Evolutionary conservation across 2,797 vertebrate species (phyloP), one percentile per base, ranked within the genome.

Genomic region (Parauchenoglanis punctatus): DNA sequence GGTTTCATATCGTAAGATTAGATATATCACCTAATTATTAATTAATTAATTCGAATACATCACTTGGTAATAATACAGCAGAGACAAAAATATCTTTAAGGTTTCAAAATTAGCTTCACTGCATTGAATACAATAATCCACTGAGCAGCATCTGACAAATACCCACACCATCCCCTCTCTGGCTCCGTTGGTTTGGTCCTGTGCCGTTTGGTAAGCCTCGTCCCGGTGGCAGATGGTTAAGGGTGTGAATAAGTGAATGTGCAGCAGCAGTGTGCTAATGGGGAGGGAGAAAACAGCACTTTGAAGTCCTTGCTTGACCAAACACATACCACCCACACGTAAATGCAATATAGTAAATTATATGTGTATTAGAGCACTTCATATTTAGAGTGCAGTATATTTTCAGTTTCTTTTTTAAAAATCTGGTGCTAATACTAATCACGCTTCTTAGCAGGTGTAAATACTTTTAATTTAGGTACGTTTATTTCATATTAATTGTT

Each of bases 221-320:
- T 68, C 73, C 77, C 28, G 58, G 68, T 78, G 61, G 80, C 91
- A 91, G 91, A 90, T 90, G 90, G 89, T 52, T 68, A 76, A 56
- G 73, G 84, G 88, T 80, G 78, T 85, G 89, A 80, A 85, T 83
- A 46, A 73, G 80, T 85, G 81, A 87, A 86, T 86, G 85, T 86
- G 86, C 56, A 81, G 61, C 83, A 86, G 49, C 73, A 81, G 78
- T 63, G 58, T 46, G 78, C 40, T 63, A 81, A 81, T 68, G 81
- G 28, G 72, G 70, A 31, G 49, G 63, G n/a, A 72, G 15, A n/a
- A 0, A 46, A 58, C 35, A 46, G 70, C 78, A 86, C 35, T 78
- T 56, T 78, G 17, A 65, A 59, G 86, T 56, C 83, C 65, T 81
- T n/a, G 70, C 65, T 31, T 61, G 40, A 52, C 75, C 77, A 49